Conservation (phyloP, 2,797 vertebrate species). For the Mareca penelope region DNA sequence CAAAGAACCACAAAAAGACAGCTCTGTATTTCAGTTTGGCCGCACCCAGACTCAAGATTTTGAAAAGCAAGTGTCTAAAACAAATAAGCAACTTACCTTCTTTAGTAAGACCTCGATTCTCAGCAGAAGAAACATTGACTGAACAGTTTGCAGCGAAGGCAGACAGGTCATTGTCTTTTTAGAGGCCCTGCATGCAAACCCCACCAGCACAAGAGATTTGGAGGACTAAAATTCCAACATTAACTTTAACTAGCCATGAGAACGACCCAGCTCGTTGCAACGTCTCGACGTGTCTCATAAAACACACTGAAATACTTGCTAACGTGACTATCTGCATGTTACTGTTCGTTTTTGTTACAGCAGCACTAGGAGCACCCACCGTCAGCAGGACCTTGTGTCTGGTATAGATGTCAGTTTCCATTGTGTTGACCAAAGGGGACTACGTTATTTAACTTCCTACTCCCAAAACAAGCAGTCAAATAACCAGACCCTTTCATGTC, state of each 20-base stretch:
- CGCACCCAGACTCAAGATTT: background rate
- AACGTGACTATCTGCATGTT: conserved; percentile 3
- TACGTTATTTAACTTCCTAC: background rate
- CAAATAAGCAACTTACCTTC: background rate
- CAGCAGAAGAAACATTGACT: background rate
- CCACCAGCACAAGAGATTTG: background rate
- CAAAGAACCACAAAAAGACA: conserved; percentile 30
- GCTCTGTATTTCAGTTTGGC: background rate
- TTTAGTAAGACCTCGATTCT: background rate
- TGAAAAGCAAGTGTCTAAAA: conserved; percentile 27
- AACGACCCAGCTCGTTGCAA: background rate
- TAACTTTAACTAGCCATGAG: background rate
- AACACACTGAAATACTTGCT: conserved; percentile 6
- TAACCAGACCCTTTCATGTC: background rate
- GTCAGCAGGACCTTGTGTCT: background rate
- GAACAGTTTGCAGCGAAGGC: background rate
- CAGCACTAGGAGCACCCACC: background rate
- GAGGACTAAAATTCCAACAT: background rate
- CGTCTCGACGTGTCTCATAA: background rate
- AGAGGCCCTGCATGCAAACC: background rate
- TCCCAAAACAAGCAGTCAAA: background rate
- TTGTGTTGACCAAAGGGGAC: conserved; percentile 13
- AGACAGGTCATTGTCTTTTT: background rate
- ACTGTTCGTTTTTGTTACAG: conserved; percentile 21
- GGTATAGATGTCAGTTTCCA: conserved; percentile 21